Conservation (phyloP, 2,797 vertebrate genomes). For the Microcaecilia unicolor region DNA sequence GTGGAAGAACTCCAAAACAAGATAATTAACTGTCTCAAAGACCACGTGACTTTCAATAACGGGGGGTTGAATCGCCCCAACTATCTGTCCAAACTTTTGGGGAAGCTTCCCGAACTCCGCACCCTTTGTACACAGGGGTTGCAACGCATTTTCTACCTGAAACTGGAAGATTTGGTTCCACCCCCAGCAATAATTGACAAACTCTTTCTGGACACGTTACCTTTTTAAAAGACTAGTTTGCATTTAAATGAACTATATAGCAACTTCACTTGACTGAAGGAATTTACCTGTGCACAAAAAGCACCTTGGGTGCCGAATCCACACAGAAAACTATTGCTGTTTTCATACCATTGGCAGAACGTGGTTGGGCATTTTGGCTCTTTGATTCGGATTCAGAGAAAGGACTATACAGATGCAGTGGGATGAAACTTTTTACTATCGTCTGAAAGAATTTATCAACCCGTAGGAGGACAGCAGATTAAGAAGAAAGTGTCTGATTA, state of each 20-base stretch:
- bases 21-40: constrained; percentile 97
- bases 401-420: constrained; percentile 47
- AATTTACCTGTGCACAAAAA: constrained; percentile 24
- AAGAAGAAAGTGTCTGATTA: constrained; percentile 31
- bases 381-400: constrained; percentile 45
- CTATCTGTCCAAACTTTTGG: constrained; percentile 97
- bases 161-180: constrained; percentile 96
- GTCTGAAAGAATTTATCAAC: constrained; percentile 40
- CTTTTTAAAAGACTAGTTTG: constrained; percentile 79
- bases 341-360: constrained; percentile 45
- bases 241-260: constrained; percentile 53
- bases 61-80: constrained; percentile 91
- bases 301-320: constrained; percentile 25
- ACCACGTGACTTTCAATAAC: constrained; percentile 97
- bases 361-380: constrained; percentile 42
- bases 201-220: constrained; percentile 96
- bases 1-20: constrained; percentile 97
- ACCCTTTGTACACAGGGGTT: constrained; percentile 97
- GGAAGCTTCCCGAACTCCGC: constrained; percentile 96
- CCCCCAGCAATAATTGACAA: constrained; percentile 98
- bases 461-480: constrained; percentile 44
- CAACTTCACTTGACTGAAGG: constrained; percentile 46
- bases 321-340: constrained; percentile 25
- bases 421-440: constrained; percentile 61
- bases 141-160: constrained; percentile 98